phyloP scores from a whole-genome alignment of 2,113 vertebrate species.

The Anguilla japonica region DNA sequence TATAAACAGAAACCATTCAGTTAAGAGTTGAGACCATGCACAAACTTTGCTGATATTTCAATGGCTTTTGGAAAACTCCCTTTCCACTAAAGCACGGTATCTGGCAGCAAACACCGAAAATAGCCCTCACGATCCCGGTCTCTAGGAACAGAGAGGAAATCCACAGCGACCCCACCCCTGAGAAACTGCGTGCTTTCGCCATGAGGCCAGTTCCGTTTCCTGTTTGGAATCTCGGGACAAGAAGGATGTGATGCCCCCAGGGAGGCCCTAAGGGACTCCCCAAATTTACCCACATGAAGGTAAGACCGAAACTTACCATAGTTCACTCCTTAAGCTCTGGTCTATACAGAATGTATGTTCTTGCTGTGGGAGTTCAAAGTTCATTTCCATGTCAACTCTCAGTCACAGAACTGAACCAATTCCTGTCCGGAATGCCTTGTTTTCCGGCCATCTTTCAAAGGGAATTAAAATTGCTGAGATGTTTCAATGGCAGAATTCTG shows the following conservation, averaged over 20 bases:
- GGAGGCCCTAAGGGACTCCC: slow-evolving; percentile 7
- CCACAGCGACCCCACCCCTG: slow-evolving; percentile 56
- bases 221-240: slow-evolving; percentile 45
- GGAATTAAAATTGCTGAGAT: background rate
- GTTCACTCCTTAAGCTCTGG: background rate
- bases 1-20: no score
- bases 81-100: background rate
- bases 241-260: slow-evolving; percentile 31
- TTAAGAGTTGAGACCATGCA: background rate
- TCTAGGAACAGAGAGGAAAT: slow-evolving; percentile 65
- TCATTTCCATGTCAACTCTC: background rate
- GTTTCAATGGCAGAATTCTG: background rate
- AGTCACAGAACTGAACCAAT: background rate
- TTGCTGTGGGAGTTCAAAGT: background rate
- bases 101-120: slow-evolving; percentile 40
- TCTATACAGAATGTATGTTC: background rate
- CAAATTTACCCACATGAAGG: background rate
- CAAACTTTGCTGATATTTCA: background rate
- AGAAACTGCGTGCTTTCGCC: slow-evolving; percentile 54
- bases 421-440: background rate
- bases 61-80: background rate
- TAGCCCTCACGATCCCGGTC: slow-evolving; percentile 40
- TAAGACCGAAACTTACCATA: background rate
- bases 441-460: background rate
- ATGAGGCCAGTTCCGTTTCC: slow-evolving; percentile 59